A percentile compares a stretch with the other conserved stretches of the same genome.
Evolutionary conservation across 2,797 vertebrate species (phyloP).

Genomic region (Sternotherus odoratus): DNA sequence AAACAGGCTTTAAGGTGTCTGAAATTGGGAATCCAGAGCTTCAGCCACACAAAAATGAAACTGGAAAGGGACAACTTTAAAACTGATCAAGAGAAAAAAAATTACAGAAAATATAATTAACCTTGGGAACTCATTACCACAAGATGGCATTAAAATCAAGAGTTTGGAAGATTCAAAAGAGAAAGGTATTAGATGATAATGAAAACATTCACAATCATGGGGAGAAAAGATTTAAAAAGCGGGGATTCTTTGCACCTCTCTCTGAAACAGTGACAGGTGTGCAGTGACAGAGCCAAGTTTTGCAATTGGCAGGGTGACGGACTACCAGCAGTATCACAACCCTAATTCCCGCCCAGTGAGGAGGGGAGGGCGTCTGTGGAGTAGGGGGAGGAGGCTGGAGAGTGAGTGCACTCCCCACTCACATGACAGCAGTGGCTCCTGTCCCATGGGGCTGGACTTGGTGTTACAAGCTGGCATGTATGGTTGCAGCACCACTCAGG

Average conservation of each 20-base stretch:
- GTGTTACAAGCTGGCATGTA: too few relatives aligned
- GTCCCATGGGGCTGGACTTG: too few relatives aligned
- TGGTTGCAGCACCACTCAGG: too few relatives aligned
- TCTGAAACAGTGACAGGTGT: neutral
- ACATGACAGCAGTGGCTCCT: neutral
- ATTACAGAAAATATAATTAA: neutral
- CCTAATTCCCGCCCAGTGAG: neutral
- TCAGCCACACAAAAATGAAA: neutral
- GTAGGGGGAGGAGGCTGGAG: neutral
- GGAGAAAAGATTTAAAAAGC: neutral
- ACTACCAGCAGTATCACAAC: neutral
- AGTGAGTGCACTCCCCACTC: neutral
- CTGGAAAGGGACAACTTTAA: neutral
- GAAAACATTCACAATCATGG: neutral
- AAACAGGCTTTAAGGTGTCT: neutral
- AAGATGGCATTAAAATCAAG: neutral
- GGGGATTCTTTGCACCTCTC: neutral
- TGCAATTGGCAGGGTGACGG: neutral
- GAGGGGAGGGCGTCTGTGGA: neutral
- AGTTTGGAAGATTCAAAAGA: neutral
- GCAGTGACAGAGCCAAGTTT: neutral
- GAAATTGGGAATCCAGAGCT: neutral
- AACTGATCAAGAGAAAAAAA: accelerated
- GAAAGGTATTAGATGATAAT: neutral
- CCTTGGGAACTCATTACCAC: neutral